A percentile compares a stretch with the other conserved stretches of the same genome.
Evolutionary conservation across 2,113 vertebrate species (phyloP).

Genomic region (Octodon degus): DNA sequence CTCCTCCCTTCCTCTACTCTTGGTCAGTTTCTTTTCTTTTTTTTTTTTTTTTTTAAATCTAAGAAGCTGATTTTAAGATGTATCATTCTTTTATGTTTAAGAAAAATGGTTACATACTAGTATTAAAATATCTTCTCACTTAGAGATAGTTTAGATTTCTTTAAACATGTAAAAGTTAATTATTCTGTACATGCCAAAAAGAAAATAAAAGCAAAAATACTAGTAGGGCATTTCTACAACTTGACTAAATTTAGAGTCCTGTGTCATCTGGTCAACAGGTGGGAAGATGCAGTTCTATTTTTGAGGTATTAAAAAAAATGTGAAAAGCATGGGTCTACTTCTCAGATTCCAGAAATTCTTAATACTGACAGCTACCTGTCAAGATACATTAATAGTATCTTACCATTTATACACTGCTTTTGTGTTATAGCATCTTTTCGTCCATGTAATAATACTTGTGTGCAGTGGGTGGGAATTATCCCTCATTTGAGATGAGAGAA

Average conservation of each 20-base stretch:
- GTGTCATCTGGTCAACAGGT: neutral
- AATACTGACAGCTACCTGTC: neutral
- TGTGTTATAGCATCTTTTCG: neutral
- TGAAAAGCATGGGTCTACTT: slow-evolving; percentile 28
- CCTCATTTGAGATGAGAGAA: neutral
- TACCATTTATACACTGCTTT: slow-evolving; percentile 20
- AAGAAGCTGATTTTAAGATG: slow-evolving; percentile 21
- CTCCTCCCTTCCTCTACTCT: neutral
- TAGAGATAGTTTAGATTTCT: slow-evolving; percentile 55
- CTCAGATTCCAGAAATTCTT: slow-evolving; percentile 41
- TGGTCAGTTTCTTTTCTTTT: neutral
- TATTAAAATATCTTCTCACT: neutral
- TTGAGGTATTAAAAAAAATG: slow-evolving; percentile 15
- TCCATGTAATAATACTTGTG: neutral
- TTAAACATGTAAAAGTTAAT: slow-evolving; percentile 35
- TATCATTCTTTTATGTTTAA: slow-evolving; percentile 43
- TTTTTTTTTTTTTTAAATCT: slow-evolving; percentile 8
- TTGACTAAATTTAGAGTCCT: neutral
- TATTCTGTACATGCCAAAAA: slow-evolving; percentile 42
- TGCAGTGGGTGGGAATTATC: slow-evolving; percentile 4
- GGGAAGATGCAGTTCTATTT: neutral
- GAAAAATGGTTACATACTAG: neutral
- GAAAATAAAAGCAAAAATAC: slow-evolving; percentile 40
- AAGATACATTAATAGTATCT: slow-evolving; percentile 10
- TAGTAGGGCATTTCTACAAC: slow-evolving; percentile 18